Percentiles rank a stretch among this genome's conserved stretches.
phyloP scores from a whole-genome alignment of 2,797 vertebrate genomes.

The Phoxinus dragarum region DNA sequence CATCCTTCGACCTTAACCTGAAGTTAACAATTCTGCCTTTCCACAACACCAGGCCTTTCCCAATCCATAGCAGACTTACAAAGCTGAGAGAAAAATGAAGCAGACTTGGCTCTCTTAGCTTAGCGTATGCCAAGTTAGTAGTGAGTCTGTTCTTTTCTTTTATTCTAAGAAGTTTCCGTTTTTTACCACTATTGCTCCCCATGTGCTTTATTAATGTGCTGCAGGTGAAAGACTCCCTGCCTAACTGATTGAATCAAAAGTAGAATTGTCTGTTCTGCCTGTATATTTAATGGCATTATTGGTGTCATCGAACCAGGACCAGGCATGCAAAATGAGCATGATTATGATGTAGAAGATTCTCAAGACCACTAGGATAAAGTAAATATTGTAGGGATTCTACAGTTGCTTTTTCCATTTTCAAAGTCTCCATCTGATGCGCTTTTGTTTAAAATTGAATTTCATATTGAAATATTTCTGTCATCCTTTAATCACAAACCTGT shows the following conservation, averaged over 20 bases:
- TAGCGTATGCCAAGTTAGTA: conserved; percentile 9
- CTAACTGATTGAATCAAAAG: conserved; percentile 31
- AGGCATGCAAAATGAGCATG: not conserved
- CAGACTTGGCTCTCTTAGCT: conserved; percentile 4
- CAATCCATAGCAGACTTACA: not conserved
- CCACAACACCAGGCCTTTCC: not conserved
- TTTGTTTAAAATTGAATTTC: not conserved
- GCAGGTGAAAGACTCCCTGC: conserved; percentile 29
- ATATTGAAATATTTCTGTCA: not conserved
- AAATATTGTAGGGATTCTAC: not conserved
- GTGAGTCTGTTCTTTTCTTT: not conserved
- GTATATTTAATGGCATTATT: conserved; percentile 5
- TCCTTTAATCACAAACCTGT: not conserved
- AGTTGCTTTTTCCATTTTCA: not conserved
- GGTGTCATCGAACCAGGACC: not conserved
- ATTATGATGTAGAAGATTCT: not conserved
- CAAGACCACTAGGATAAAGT: not conserved
- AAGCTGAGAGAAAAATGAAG: not conserved
- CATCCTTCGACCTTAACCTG: conserved; percentile 26
- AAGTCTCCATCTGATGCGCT: not conserved
- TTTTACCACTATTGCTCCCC: not conserved
- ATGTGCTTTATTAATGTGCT: conserved; percentile 34
- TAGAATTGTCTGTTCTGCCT: not conserved
- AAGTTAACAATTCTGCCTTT: not conserved
- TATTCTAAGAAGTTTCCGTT: conserved; percentile 20